A percentile compares a stretch with the other conserved stretches of the same genome.
Evolutionary conservation across 1,140 invertebrate genomes (phyloP).

Genomic region (Littorina saxatilis): DNA sequence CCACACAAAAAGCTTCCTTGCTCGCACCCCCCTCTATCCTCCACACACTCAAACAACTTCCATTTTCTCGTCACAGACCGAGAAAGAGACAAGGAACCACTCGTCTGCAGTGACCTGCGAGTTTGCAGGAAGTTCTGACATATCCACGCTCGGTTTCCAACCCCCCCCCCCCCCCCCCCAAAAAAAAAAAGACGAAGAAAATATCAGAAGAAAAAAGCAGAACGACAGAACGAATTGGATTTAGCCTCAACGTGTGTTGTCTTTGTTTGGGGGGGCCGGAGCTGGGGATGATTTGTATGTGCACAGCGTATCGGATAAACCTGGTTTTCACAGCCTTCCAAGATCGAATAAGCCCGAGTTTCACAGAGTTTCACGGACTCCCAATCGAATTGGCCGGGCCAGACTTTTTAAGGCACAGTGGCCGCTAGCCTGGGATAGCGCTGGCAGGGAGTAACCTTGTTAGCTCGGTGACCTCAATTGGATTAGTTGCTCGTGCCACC

Average conservation of each 20-base stretch:
- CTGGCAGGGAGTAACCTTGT: slow-evolving; percentile 30
- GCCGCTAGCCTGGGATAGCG: too few relatives aligned
- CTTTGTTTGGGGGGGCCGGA: slow-evolving; percentile 18
- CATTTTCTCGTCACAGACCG: background rate
- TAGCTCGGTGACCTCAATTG: slow-evolving; percentile 28
- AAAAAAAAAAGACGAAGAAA: too few relatives aligned
- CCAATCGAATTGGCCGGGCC: slow-evolving; percentile 33
- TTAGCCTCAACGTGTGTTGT: background rate
- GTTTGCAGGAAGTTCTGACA: background rate
- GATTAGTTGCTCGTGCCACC: slow-evolving; percentile 25
- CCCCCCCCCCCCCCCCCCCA: background rate
- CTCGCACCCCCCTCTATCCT: background rate
- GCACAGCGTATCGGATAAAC: slow-evolving; percentile 37
- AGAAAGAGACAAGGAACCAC: background rate
- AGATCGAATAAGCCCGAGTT: slow-evolving; percentile 33
- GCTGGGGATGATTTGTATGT: slow-evolving; percentile 30
- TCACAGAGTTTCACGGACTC: slow-evolving; percentile 22
- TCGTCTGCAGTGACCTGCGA: slow-evolving; percentile 10
- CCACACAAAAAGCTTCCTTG: background rate
- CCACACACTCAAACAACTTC: background rate
- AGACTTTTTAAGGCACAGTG: background rate
- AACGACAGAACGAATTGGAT: slow-evolving; percentile 22
- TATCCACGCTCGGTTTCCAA: background rate
- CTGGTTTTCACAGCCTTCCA: slow-evolving; percentile 29
- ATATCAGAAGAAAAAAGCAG: too few relatives aligned